Base-by-base conservation (phyloP, 1,140 invertebrate species). In the Chrysomallon squamiferum region DNA sequence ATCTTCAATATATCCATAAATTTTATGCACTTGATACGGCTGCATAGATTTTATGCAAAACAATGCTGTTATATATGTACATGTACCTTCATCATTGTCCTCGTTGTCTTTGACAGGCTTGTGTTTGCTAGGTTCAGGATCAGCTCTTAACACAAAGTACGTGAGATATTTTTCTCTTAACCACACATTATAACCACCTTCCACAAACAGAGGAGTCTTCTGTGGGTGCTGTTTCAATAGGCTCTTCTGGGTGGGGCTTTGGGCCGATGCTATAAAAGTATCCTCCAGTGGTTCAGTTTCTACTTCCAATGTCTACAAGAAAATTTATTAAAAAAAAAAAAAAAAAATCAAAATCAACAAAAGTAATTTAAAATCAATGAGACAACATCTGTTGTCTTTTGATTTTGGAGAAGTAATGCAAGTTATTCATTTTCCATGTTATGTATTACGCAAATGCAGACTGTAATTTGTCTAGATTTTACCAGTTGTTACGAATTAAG, bases 181-280 rank as follows among this genome's bases (percentile, higher is more conserved):
- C 90, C 93, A 98, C 15, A 97, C 89, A 62, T 87, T 85, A 82
- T 91, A 95, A 0, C 93, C 91, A 5, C 96, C 97, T 85, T 97
- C 94, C 0, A 99, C 92, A 80, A 91, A 93, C 25, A 97, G 79
- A 0, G 95, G 89, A 54, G 89, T 86, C 50, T 90, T 87, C n/a
- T 80, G 73, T 0, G 89, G 87, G 76, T 95, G 92, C 64, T 90
- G 86, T n/a, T 85, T 76, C 15, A 99, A 79, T 25, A 99, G 84
- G 41, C 90, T 80, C 65, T 88, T 87, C 83, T 99, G 97, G 6
- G 85, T 85, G 32, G 88, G 88, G 85, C 93, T 94, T 81, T 96
- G 95, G 0, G 91, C 93, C 83, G 93, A 95, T 0, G 97, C 91
- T 69, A 99, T 93, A 94, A 95, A 99, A 0, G 95, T 97, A 75